These are phyloP conservation scores for Meriones unguiculatus DNA, from an alignment of 2,113 vertebrate genomes.

Conservation along the genomic window DNA sequence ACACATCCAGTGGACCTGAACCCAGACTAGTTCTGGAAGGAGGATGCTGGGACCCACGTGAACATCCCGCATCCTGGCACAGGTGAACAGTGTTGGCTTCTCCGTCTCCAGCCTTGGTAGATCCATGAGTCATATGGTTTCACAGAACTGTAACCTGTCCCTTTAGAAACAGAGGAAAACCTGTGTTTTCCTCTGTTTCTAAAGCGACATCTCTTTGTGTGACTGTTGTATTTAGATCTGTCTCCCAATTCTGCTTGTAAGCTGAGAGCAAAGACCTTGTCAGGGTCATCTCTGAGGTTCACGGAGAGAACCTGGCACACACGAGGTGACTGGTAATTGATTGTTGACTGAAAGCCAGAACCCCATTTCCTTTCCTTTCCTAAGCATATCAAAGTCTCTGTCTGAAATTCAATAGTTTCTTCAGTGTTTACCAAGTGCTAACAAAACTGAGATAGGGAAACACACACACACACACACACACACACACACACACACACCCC, in stretches of 20 bases:
- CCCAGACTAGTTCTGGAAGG: not conserved
- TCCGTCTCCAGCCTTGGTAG: not conserved
- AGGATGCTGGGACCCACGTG: not conserved
- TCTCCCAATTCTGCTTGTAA: not conserved
- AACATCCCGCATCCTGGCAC: not conserved
- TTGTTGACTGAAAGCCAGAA: conserved; percentile 17
- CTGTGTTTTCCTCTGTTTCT: not conserved
- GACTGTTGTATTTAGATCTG: not conserved
- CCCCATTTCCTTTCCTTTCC: not conserved
- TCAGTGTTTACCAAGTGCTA: conserved; percentile 19
- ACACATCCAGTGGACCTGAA: not conserved
- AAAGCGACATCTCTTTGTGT: not conserved
- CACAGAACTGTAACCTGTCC: not conserved
- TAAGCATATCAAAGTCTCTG: conserved; percentile 36
- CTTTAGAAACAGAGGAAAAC: no score
- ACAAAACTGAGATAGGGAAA: not conserved
- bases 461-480: not conserved
- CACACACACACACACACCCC: not conserved
- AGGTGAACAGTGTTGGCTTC: not conserved
- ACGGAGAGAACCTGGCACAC: not conserved
- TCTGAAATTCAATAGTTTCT: not conserved
- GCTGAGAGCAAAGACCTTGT: not conserved
- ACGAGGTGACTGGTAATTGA: not conserved
- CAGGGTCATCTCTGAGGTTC: not conserved
- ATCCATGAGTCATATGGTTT: not conserved